phyloP scores from a whole-genome alignment of 2,888 invertebrate genomes.

The Cerastis rubricosa region DNA sequence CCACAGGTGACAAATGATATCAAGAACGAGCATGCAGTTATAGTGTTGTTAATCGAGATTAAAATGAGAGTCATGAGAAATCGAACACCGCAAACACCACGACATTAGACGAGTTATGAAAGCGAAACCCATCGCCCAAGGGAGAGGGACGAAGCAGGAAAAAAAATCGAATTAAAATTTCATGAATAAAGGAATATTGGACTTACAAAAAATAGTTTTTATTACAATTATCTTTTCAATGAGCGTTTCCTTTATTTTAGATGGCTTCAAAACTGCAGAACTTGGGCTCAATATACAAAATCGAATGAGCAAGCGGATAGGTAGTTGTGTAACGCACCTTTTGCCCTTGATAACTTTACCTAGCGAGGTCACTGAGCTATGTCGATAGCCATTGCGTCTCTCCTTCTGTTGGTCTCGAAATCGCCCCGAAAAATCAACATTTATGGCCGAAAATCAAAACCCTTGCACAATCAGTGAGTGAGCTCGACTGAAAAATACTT shows the following conservation, averaged over 20 bases:
- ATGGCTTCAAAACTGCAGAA: not conserved
- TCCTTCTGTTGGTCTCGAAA: not conserved
- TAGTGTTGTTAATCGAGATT: constrained; percentile 72
- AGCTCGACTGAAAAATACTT: not conserved
- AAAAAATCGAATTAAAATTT: constrained; percentile 71
- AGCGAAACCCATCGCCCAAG: constrained; percentile 84
- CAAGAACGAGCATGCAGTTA: constrained; percentile 76
- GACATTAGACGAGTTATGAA: constrained; percentile 83
- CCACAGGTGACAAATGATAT: constrained; percentile 70
- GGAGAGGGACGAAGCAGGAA: constrained; percentile 78
- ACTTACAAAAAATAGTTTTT: constrained; percentile 2
- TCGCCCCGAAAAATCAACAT: constrained; percentile 3
- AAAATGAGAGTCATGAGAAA: constrained; percentile 77
- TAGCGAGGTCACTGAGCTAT: not conserved
- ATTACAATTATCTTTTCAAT: not conserved
- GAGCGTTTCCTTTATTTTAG: not conserved
- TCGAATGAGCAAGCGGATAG: not conserved
- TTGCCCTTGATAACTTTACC: constrained; percentile 4
- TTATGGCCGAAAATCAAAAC: constrained; percentile 15
- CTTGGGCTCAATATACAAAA: not conserved
- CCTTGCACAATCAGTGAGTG: not conserved
- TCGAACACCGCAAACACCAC: constrained; percentile 83
- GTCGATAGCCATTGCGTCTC: not conserved
- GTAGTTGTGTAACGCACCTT: not conserved
- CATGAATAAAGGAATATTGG: not conserved